These are phyloP conservation scores for Anoncus sp. DNA, from an alignment of 2,888 invertebrate genomes.

Conservation along the genomic window DNA sequence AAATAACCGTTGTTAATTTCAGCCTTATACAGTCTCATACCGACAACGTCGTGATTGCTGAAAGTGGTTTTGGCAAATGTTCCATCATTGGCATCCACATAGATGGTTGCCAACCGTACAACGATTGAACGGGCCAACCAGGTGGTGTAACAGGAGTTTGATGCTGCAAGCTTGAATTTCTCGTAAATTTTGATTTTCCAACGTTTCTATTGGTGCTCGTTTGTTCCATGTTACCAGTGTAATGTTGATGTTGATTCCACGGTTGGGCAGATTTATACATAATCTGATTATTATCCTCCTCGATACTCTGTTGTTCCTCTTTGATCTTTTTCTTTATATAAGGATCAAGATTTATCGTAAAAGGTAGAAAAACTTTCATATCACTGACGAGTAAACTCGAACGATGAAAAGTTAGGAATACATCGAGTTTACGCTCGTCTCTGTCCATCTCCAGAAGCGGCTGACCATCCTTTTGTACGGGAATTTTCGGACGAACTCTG, in stretches of 20 bases:
- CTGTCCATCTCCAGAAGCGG: constrained; percentile 96
- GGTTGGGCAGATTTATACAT: constrained; percentile 72
- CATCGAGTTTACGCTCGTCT: constrained; percentile 97
- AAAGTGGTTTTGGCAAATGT: constrained; percentile 79
- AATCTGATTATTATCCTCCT: constrained; percentile 83
- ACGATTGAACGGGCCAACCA: constrained; percentile 73
- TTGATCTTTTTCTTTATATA: constrained; percentile 98
- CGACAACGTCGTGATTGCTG: constrained; percentile 82
- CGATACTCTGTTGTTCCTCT: constrained; percentile 90
- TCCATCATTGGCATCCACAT: constrained; percentile 79
- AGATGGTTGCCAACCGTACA: constrained; percentile 77
- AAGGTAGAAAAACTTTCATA: constrained; percentile 97
- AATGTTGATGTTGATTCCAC: constrained; percentile 73
- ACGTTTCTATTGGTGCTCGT: constrained; percentile 66
- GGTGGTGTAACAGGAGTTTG: constrained; percentile 61
- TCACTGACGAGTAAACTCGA: constrained; percentile 93
- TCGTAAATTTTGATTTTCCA: constrained; percentile 68
- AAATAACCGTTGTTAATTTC: not conserved
- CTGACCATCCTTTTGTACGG: constrained; percentile 93
- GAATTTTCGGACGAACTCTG: constrained; percentile 93
- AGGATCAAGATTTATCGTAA: constrained; percentile 99
- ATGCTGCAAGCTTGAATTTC: constrained; percentile 67
- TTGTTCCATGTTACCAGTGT: constrained; percentile 56
- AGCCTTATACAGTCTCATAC: constrained; percentile 73
- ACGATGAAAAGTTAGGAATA: constrained; percentile 95